Evolutionary conservation across 2,888 invertebrate genomes (phyloP).

Genomic region (Scelioninae gen. 1): DNA sequence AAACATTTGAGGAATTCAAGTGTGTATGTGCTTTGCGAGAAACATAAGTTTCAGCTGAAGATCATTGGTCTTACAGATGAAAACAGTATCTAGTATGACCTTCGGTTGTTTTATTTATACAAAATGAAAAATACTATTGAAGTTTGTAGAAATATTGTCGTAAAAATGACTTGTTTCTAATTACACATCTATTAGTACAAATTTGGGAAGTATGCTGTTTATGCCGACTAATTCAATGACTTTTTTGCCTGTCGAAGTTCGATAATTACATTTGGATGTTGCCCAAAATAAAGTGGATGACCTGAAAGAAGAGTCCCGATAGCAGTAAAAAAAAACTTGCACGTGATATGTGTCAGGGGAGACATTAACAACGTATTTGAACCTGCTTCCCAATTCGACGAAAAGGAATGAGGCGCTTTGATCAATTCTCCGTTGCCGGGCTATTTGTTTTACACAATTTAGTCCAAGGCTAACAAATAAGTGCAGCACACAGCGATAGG

Average conservation of each 20-base stretch:
- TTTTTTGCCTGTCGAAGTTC: slow-evolving; percentile 48
- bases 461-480: slow-evolving; percentile 59
- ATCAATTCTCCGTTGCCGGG: slow-evolving; percentile 48
- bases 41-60: too few relatives aligned
- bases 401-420: slow-evolving; percentile 63
- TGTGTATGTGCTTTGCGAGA: too few relatives aligned
- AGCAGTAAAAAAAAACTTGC: slow-evolving; percentile 49
- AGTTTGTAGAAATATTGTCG: too few relatives aligned
- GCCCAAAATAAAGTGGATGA: slow-evolving; percentile 55
- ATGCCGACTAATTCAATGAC: slow-evolving; percentile 38
- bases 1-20: too few relatives aligned
- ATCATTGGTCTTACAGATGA: too few relatives aligned
- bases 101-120: too few relatives aligned
- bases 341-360: slow-evolving; percentile 57
- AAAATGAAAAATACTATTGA: too few relatives aligned
- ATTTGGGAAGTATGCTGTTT: too few relatives aligned
- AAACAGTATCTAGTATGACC: too few relatives aligned
- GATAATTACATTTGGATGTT: slow-evolving; percentile 62
- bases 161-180: too few relatives aligned
- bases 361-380: slow-evolving; percentile 68
- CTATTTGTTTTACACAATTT: slow-evolving; percentile 63
- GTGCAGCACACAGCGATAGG: slow-evolving; percentile 33
- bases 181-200: too few relatives aligned
- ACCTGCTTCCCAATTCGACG: slow-evolving; percentile 65
- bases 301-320: slow-evolving; percentile 9